Percentiles rank a stretch among this genome's conserved stretches.
These are phyloP conservation scores for Eristalinus sepulchralis DNA, from an alignment of 2,888 invertebrate species.

Conservation along the genomic window DNA sequence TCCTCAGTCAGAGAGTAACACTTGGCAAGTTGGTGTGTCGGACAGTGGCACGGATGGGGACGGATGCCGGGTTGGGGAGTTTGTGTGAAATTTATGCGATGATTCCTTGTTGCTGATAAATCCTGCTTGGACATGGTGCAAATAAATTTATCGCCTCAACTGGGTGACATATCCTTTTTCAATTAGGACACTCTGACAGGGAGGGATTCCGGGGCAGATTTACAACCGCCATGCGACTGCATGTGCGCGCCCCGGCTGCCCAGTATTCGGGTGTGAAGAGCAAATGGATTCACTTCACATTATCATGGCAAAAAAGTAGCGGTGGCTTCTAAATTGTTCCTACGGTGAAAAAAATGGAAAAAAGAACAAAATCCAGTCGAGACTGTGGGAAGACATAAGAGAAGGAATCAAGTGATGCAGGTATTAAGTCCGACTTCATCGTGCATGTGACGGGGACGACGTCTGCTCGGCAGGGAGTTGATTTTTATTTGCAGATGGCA, in stretches of 20 bases:
- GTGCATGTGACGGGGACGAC: not conserved
- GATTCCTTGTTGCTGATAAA: constrained; percentile 67
- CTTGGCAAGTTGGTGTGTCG: constrained; percentile 17
- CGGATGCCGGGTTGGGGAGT: not conserved
- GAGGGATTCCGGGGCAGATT: constrained; percentile 7
- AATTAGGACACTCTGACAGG: constrained; percentile 46
- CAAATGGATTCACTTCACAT: constrained; percentile 46
- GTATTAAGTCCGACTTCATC: constrained; percentile 18
- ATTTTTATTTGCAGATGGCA: constrained; percentile 65
- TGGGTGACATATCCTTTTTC: constrained; percentile 64
- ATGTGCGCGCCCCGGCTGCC: not conserved
- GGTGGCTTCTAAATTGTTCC: constrained; percentile 22
- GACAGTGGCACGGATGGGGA: not conserved
- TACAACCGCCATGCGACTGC: constrained; percentile 22
- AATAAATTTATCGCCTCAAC: constrained; percentile 59
- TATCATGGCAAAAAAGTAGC: constrained; percentile 44
- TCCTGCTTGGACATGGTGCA: constrained; percentile 46
- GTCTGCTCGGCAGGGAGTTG: constrained; percentile 11
- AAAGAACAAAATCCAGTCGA: not conserved
- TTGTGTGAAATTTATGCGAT: constrained; percentile 62
- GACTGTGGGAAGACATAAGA: not conserved
- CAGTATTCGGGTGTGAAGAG: constrained; percentile 18
- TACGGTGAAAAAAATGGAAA: constrained; percentile 30
- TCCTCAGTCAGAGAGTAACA: constrained; percentile 46
- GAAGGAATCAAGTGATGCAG: not conserved